Base-by-base conservation (phyloP, 2,113 vertebrate species). In the Ursus arctos region DNA sequence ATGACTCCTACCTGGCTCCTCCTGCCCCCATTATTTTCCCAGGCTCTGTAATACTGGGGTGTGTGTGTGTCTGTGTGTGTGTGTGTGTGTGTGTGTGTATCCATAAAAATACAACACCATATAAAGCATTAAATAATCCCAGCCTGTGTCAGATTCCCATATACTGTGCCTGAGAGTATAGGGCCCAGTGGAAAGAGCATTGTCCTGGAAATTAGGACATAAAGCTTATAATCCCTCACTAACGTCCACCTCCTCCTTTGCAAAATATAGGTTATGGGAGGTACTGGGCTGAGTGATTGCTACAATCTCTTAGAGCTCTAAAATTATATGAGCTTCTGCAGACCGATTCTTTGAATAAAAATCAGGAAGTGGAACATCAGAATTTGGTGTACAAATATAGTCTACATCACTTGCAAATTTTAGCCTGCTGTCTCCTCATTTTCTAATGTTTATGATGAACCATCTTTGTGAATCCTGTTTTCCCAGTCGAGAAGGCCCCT, bases 11-110 rank as follows among this genome's bases (percentile, higher is more conserved):
- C 16, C 18, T 76, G 72, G 81, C n/a, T 76, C 22, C 47, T 33
- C 31, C 18, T 15, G 12, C 6, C 28, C 9, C 24, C 14, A 3
- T 91, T 77, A 59, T 92, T 92, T 74, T 89, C 57, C 61, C 74
- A 80, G 81, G 13, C 31, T 82, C 28, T 97, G n/a, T 76, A 71
- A 94, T 72, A 95, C 81, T 80, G 63, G 9, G 36, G 65, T 36
- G 57, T 65, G 40, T 47, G 6, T 40, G 65, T 59, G 61, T n/a
- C n/a, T 88, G 33, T 88, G 40, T 47, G 8, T 40, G 65, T 59
- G 61, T 88, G 33, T 88, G 28, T 91, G 86, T 59, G 43, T 67
- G 19, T n/a, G 28, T 40, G 47, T 55, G 22, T 57, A 43, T 36
- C 47, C 59, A 51, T 53, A 53, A 69, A 55, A 91, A 83, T 28